These are phyloP conservation scores for Prochilodus magdalenae DNA, from an alignment of 2,113 vertebrate genomes.

Conservation along the genomic window DNA sequence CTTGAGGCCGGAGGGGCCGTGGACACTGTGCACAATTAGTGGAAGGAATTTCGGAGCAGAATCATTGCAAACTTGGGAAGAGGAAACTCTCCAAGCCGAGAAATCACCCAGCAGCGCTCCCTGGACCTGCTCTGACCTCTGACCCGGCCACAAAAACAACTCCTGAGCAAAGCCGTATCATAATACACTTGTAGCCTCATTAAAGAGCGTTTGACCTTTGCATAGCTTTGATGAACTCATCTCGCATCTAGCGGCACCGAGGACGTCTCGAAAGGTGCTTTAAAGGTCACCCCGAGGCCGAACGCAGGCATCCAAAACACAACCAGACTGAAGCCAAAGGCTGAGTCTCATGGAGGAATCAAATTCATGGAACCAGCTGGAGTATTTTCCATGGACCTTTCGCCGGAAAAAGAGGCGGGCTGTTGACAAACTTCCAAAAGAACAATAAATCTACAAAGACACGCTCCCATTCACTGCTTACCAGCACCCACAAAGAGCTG, in stretches of 20 bases:
- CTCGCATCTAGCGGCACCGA: neutral
- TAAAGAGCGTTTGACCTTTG: neutral
- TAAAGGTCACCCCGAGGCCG: neutral
- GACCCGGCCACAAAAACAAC: neutral
- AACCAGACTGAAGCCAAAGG: neutral
- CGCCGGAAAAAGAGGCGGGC: constrained; percentile 41
- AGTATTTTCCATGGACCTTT: constrained; percentile 55
- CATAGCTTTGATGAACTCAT: neutral
- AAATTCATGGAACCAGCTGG: constrained; percentile 42
- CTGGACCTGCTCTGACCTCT: constrained; percentile 7
- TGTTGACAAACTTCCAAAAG: constrained; percentile 58
- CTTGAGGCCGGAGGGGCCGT: constrained; percentile 61
- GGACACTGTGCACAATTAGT: constrained; percentile 70
- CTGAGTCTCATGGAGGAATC: constrained; percentile 23
- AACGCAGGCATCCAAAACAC: neutral
- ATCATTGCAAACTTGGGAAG: constrained; percentile 66
- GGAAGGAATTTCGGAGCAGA: constrained; percentile 76
- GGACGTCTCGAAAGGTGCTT: neutral
- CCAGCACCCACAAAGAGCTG: constrained; percentile 44
- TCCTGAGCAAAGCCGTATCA: neutral
- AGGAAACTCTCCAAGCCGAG: constrained; percentile 56
- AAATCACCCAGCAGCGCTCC: constrained; percentile 32
- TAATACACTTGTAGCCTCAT: neutral
- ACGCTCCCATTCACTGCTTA: constrained; percentile 28
- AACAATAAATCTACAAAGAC: constrained; percentile 53